Evolutionary conservation across 2,113 vertebrate genomes (phyloP), one percentile per base, ranked within the genome.

Genomic region (Mionectes macconnelli): DNA sequence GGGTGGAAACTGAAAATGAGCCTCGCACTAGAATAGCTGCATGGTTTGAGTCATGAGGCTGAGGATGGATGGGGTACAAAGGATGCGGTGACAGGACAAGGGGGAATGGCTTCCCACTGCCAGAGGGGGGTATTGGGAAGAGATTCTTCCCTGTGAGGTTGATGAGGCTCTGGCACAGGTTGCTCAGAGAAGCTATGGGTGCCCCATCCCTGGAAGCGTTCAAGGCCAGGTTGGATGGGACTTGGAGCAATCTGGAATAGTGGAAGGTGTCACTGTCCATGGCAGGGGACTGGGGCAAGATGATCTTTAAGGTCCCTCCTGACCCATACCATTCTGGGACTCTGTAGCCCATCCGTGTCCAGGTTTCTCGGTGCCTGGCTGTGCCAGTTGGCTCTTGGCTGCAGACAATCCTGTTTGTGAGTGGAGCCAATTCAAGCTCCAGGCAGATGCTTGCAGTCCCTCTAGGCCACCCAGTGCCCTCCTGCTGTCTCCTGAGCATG

Each of bases 331-430:
- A 8, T 40, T 75, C 19, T 75, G 69, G 45, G 16, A 30, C 52
- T 60, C 60, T 60, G 39, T 68, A 39, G 21, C 20, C 21, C 35
- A 13, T 28, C 64, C 1, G 0, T 13, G n/a, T 30, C 57, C 15
- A 3, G 6, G 17, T 52, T 60, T 31, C 72, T 62, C 3, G 1
- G 24, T 66, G 27, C 37, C 50, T 30, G 23, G 23, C 18, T 3
- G 11, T 5, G 3, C 7, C 13, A n/a, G 22, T 33, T 77, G 47
- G 9, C 80, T 68, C 53, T n/a, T 31, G 25, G 66, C 80, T 50
- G 5, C 45, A 12, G 66, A 12, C n/a, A 3, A 4, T 56, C 5
- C 39, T 33, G 24, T 9, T n/a, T 1, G 2, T 30, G 68, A 10
- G 5, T 47, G 16, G 24, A 62, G n/a, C 84, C 28, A 4, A 21